Conservation (phyloP, 2,113 vertebrate genomes). For the Corapipo altera region DNA sequence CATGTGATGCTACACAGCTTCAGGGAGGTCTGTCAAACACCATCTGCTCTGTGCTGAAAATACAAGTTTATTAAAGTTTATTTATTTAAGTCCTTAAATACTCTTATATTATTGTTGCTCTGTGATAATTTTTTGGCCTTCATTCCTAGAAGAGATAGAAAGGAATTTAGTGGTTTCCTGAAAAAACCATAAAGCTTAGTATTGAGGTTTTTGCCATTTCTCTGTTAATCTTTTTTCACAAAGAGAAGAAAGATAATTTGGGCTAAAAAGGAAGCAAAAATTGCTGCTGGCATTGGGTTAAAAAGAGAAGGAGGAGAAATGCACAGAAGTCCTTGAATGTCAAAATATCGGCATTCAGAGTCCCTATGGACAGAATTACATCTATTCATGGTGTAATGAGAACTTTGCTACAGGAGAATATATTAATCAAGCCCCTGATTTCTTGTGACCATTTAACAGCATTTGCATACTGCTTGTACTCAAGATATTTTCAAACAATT, state of each 20-base stretch:
- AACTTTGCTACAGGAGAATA: background rate
- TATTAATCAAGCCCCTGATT: background rate
- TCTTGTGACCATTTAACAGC: background rate
- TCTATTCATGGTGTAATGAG: background rate
- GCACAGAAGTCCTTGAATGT: background rate
- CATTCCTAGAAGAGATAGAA: conserved; percentile 23
- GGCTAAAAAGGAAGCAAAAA: conserved; percentile 21
- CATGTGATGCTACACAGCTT: conserved; percentile 56
- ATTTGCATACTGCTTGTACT: background rate
- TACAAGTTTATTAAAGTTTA: conserved; percentile 71
- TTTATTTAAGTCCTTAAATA: conserved; percentile 68
- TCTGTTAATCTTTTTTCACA: background rate
- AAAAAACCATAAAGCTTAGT: background rate
- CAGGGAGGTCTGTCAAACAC: conserved; percentile 57
- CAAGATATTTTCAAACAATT: background rate
- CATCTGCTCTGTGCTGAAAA: conserved; percentile 67
- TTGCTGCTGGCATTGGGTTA: conserved; percentile 13
- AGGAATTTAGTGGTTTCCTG: background rate
- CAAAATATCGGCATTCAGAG: background rate
- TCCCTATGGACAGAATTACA: background rate
- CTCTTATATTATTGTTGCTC: conserved; percentile 58
- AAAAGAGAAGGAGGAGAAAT: conserved; percentile 10
- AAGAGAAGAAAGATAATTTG: background rate
- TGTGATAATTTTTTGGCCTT: background rate
- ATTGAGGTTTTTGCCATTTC: background rate